Base-by-base conservation (phyloP, 2,113 vertebrate species). In the Chaetops frenatus region DNA sequence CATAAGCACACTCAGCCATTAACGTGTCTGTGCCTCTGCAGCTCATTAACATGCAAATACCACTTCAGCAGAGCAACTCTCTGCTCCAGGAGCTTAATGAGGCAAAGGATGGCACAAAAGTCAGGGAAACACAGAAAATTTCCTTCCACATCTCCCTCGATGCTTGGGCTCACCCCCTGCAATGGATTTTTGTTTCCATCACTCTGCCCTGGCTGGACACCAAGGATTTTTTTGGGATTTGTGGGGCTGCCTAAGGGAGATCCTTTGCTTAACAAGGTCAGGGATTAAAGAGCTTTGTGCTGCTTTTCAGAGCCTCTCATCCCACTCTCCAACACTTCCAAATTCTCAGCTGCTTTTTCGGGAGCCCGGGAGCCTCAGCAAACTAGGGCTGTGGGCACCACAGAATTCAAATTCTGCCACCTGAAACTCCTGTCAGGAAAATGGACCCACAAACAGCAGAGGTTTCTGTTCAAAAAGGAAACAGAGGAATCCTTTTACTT, bases 41-140 rank as follows among this genome's bases (percentile, higher is more conserved):
- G 88, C 88, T 95, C 79, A 83, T 95, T 94, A 95, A 82, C 88
- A 94, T 88, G 91, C 86, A 94, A 80, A 92, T 73, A 48, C 2
- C 16, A 57, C 78, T 69, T 44, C 29, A 58, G 22, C 87, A 64
- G 4, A 16, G 69, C 31, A 81, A 66, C 61, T 87, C 84, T 6
- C 44, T 81, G 87, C 84, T 76, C 35, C 78, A 44, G 65, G 65
- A 91, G 86, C 61, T 47, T 93, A 92, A 91, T 76, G 90, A 96
- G 87, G 92, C 88, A 77, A 62, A 95, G 91, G 73, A 83, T 76
- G 73, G 85, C 35, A 1, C 28, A 90, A 58, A 50, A 93, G 62
- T 64, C 93, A 71, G 22, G 17, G 82, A 80, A 81, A 69, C 6
- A 35, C 7, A 44, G 61, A 79, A 74, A n/a, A 80, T 65, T 65